Percentiles rank a stretch among this genome's conserved stretches.
phyloP scores from a whole-genome alignment of 2,888 invertebrate species.

The Netelia inedita region DNA sequence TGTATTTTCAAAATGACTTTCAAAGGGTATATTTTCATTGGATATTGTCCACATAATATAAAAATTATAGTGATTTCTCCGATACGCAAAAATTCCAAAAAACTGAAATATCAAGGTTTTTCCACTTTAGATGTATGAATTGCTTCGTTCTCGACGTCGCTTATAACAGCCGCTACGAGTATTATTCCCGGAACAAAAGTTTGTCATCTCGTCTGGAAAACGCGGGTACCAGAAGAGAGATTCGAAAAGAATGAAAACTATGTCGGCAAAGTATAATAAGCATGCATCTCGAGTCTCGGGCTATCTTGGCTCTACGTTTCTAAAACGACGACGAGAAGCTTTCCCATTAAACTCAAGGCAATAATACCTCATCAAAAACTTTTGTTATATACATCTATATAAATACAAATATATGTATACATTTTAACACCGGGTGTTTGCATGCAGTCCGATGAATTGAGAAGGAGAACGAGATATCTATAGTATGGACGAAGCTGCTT shows the following conservation, averaged over 20 bases:
- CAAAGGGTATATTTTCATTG: too few species aligned
- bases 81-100: too few species aligned
- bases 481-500: not conserved
- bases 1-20: too few species aligned
- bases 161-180: not conserved
- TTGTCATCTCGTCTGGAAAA: constrained; percentile 36
- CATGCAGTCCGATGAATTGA: constrained; percentile 33
- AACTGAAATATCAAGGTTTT: too few species aligned
- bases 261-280: constrained; percentile 51
- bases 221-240: constrained; percentile 16
- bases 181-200: constrained; percentile 42
- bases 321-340: constrained; percentile 45
- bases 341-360: constrained; percentile 56
- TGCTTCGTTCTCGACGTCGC: not conserved
- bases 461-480: not conserved
- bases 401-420: not conserved
- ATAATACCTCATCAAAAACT: constrained; percentile 51
- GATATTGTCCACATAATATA: too few species aligned
- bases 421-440: constrained; percentile 8
- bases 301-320: not conserved
- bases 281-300: constrained; percentile 37
- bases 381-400: constrained; percentile 4
- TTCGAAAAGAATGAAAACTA: constrained; percentile 15
- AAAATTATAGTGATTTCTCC: too few species aligned
- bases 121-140: too few species aligned